phyloP scores from a whole-genome alignment of 2,797 vertebrate genomes.

The Hemitrygon akajei region DNA sequence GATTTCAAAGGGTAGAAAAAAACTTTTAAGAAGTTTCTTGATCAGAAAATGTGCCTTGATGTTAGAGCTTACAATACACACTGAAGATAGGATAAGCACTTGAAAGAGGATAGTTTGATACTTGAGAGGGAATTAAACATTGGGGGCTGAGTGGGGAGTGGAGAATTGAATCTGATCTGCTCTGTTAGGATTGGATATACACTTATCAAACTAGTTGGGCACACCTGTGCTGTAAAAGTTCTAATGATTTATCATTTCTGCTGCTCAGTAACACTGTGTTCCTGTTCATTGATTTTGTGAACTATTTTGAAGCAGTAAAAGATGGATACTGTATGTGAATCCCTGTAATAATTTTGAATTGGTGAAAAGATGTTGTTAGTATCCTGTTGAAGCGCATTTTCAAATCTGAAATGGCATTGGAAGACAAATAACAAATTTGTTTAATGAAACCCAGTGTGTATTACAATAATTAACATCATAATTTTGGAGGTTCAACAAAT shows the following conservation, averaged over 20 bases:
- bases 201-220: no score
- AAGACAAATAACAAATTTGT: background rate
- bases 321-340: background rate
- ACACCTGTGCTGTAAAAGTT: no score
- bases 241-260: background rate
- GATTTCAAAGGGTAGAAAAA: background rate
- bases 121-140: no score
- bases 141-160: no score
- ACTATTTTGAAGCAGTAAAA: background rate
- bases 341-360: background rate
- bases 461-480: background rate
- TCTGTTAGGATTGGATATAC: no score
- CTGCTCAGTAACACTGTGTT: background rate
- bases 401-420: background rate
- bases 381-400: background rate
- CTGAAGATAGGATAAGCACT: background rate
- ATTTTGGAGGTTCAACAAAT: background rate
- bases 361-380: background rate
- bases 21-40: background rate
- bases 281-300: background rate
- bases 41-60: background rate
- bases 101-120: no score
- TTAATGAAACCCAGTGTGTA: background rate
- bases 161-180: no score
- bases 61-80: background rate